Evolutionary conservation across 2,888 invertebrate genomes (phyloP), one percentile per base, ranked within the genome.

Genomic region (Sarcophaga carnaria): DNA sequence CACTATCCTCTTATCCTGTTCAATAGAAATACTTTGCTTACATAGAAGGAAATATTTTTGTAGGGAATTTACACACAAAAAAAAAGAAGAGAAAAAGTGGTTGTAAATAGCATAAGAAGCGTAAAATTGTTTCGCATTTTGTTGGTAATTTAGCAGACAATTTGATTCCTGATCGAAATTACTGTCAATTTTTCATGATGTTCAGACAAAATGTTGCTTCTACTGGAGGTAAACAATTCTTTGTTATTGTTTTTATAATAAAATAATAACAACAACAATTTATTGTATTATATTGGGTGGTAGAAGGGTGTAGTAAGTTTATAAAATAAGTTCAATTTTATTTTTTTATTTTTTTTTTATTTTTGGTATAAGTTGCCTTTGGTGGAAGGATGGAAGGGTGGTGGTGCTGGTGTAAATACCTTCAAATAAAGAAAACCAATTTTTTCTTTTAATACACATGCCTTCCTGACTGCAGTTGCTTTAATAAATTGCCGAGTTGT

Each of bases 101-200:
- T 77, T 75, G 20, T 67, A 85, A 83, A 80, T 47, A 70, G 77
- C 72, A 62, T 47, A 81, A 78, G 85, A 84, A 84, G 83, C 83
- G 84, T 83, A 77, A 88, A 87, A 88, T 88, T 88, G 86, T 85
- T 89, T 88, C 82, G 83, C 86, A 86, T 88, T 88, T 85, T 82
- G 80, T 82, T 88, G 84, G 83, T 78, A 89, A 88, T 88, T 86
- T 87, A 80, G 87, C 86, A 85, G 86, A 84, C 88, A 88, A 88
- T 88, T 88, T 86, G 81, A 86, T 84, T 83, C 86, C 77, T 86
- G 79, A 88, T 88, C 80, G 87, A 84, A 85, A 88, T 87, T 83
- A 85, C 81, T 86, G 84, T 74, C 60, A 86, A 37, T 88, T 83
- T 88, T 85, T 87, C 88, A 86, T 87, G 59, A 80, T 80, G 75